Base-by-base conservation (phyloP, 2,888 invertebrate species). In the Argyra leucocephala region DNA sequence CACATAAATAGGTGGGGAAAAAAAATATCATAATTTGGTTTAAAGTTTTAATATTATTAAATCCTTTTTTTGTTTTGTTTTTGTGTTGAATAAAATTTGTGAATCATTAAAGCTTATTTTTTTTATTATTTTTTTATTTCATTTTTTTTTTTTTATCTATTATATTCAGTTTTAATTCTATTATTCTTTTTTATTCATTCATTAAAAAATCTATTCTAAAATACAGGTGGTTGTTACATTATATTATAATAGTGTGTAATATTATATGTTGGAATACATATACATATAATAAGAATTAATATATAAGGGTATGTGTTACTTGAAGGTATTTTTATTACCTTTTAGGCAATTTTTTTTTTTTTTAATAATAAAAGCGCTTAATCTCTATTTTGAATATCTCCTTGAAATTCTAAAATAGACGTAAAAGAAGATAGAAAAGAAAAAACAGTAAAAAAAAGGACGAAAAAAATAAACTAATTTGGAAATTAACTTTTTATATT, bases 401-500 rank as follows among this genome's bases (percentile, higher is more conserved):
- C n/a, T 48, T 18, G 48, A 48, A 48, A 48, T 3, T 48, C 12
- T 15, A 48, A 48, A n/a, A 31, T 10, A 31, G 9, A 26, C 4
- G 9, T 6, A 26, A 26, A 26, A 26, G 12, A 2, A 4, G 12
- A 31, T 31, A 6, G 31, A 31, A 4, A n/a, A 37, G 12, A 37
- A 37, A 37, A 37, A 37, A 37, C 5, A 37, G 37, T 3, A 37
- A 37, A 37, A 5, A 37, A 10, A 37, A 37, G 12, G 12, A 37
- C 37, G 15, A 9, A 37, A 26, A 26, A 31, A 48, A 48, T 18
- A 48, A 48, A 48, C n/a, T 48, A 48, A 48, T 48, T 48, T 48
- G 48, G 48, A 48, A 48, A 48, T 48, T 48, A 48, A 48, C 48
- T 48, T 48, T 48, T 48, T n/a, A 48, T 48, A 48, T 48, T 48